Evolutionary conservation across 1,140 invertebrate species (phyloP).

Genomic region (Procambarus clarkii): DNA sequence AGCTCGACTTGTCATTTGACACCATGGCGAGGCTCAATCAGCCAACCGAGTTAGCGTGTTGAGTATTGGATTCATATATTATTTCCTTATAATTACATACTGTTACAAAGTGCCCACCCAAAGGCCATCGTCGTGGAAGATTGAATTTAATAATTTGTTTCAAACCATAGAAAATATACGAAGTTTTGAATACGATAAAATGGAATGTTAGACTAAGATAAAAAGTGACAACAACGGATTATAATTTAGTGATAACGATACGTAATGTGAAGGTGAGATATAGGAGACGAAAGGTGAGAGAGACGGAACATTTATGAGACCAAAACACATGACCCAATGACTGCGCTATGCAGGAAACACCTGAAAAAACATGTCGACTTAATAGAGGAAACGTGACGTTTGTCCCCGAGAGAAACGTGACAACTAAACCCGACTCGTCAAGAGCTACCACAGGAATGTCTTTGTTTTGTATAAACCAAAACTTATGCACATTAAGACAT

Average conservation of each 20-base stretch:
- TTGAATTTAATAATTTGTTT: not conserved
- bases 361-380: not conserved
- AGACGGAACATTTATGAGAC: not conserved
- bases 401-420: not conserved
- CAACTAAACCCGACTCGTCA: not conserved
- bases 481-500: conserved; percentile 9
- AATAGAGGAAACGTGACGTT: too few relatives aligned
- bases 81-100: not conserved
- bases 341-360: not conserved
- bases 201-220: not conserved
- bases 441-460: not conserved
- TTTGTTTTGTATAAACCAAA: conserved; percentile 5
- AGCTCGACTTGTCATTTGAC: too few relatives aligned
- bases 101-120: conserved; percentile 19
- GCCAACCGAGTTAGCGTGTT: too few relatives aligned
- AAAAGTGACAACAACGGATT: conserved; percentile 5
- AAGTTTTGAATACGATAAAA: not conserved
- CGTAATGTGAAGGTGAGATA: not conserved
- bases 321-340: not conserved
- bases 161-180: not conserved
- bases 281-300: not conserved
- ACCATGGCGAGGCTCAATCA: too few relatives aligned
- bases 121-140: conserved; percentile 37
- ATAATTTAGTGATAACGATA: not conserved
- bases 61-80: too few relatives aligned